phyloP scores from a whole-genome alignment of 1,140 invertebrate genomes.

The Hermetia illucens region DNA sequence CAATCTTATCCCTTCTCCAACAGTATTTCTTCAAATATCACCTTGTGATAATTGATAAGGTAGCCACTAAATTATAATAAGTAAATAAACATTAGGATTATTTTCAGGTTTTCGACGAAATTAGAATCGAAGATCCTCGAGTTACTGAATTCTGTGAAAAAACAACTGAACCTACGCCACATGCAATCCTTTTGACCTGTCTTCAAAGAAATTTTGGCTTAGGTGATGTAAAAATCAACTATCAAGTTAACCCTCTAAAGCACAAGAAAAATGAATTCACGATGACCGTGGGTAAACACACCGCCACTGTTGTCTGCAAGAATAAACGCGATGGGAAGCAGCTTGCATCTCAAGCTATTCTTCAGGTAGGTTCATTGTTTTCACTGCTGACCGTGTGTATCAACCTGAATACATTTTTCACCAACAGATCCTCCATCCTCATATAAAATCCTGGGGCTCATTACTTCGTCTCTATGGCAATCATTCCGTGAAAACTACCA shows the following conservation, averaged over 20 bases:
- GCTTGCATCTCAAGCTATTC: conserved; percentile 84
- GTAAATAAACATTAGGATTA: no score
- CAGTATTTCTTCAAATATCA: no score
- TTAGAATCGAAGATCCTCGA: conserved; percentile 83
- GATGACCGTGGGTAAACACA: conserved; percentile 88
- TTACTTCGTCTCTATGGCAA: conserved; percentile 86
- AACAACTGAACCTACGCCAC: conserved; percentile 88
- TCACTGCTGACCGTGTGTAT: neutral
- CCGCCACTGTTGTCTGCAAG: conserved; percentile 74
- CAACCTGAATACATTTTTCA: neutral
- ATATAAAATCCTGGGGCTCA: conserved; percentile 90
- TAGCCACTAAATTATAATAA: no score
- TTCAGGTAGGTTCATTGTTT: conserved; percentile 43
- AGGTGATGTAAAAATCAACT: conserved; percentile 75
- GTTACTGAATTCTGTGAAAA: conserved; percentile 88
- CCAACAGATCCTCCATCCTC: conserved; percentile 67
- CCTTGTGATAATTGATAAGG: no score
- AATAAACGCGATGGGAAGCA: conserved; percentile 98
- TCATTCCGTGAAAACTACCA: conserved; percentile 79
- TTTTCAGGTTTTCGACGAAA: conserved; percentile 80
- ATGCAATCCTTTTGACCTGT: conserved; percentile 84
- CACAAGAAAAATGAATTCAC: conserved; percentile 89
- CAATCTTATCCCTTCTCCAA: no score
- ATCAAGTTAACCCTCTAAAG: conserved; percentile 75
- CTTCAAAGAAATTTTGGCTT: conserved; percentile 86